Percentiles rank a stretch among this genome's conserved stretches.
phyloP scores from a whole-genome alignment of 2,797 vertebrate genomes.

The Notamacropus eugenii region DNA sequence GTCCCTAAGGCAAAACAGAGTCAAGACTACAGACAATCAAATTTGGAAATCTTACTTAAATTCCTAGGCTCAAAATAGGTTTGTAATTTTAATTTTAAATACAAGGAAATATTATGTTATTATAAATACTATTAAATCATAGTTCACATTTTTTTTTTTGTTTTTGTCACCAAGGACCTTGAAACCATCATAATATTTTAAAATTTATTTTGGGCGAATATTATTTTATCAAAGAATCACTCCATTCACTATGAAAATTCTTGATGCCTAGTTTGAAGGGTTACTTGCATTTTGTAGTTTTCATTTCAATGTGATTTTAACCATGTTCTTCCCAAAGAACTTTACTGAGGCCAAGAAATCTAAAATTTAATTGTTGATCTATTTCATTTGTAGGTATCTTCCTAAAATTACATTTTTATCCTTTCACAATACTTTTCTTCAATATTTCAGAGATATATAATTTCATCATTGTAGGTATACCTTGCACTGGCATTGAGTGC shows the following conservation, averaged over 20 bases:
- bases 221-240: slow-evolving; percentile 26
- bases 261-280: slow-evolving; percentile 28
- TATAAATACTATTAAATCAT: slow-evolving; percentile 67
- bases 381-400: slow-evolving; percentile 54
- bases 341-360: slow-evolving; percentile 50
- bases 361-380: slow-evolving; percentile 55
- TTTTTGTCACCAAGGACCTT: slow-evolving; percentile 59
- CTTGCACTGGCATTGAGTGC: background rate
- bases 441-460: background rate
- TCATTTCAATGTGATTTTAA: slow-evolving; percentile 44
- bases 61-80: slow-evolving; percentile 66
- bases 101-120: slow-evolving; percentile 61
- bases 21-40: slow-evolving; percentile 40
- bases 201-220: slow-evolving; percentile 61
- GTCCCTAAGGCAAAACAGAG: slow-evolving; percentile 70
- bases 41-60: slow-evolving; percentile 66
- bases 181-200: slow-evolving; percentile 53
- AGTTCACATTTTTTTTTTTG: slow-evolving; percentile 46
- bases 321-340: slow-evolving; percentile 53
- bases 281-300: slow-evolving; percentile 20
- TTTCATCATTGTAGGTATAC: background rate
- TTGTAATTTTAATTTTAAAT: slow-evolving; percentile 69
- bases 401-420: slow-evolving; percentile 61
- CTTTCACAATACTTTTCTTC: slow-evolving; percentile 66
- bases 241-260: background rate